phyloP scores from a whole-genome alignment of 2,888 invertebrate genomes.

The Tenthredo livida region DNA sequence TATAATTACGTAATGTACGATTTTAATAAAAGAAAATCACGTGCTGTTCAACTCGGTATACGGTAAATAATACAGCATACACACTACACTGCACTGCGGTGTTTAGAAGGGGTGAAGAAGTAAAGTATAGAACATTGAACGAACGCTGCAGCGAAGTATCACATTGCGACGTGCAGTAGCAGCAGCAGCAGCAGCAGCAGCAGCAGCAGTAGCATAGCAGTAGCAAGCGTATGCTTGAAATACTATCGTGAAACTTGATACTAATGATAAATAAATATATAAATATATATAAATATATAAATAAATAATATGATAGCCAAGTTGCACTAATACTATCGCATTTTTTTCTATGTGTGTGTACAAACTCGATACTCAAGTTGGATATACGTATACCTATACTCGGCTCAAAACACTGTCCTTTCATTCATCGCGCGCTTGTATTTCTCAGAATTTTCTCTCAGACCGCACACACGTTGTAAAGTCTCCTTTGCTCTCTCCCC shows the following conservation, averaged over 20 bases:
- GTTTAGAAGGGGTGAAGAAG: conserved; percentile 10
- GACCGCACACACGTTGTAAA: neutral
- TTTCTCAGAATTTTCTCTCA: conserved; percentile 32
- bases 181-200: conserved; percentile 2
- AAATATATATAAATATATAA: neutral
- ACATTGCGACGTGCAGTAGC: neutral
- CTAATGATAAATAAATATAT: conserved; percentile 7
- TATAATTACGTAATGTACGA: too few relatives aligned
- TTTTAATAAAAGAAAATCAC: too few relatives aligned
- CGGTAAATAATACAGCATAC: too few relatives aligned
- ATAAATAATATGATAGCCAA: neutral
- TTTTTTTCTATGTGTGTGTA: neutral
- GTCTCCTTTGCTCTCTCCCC: neutral
- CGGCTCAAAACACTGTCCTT: conserved; percentile 12
- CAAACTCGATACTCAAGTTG: neutral
- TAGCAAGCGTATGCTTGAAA: conserved; percentile 3
- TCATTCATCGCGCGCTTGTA: conserved; percentile 26
- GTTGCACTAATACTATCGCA: neutral
- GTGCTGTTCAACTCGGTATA: too few relatives aligned
- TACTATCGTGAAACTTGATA: conserved; percentile 33
- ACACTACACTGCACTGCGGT: neutral
- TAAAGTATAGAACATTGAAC: conserved; percentile 4
- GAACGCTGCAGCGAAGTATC: conserved; percentile 16
- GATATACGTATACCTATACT: neutral
- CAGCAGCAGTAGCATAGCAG: neutral